Evolutionary conservation across 2,113 vertebrate genomes (phyloP), one percentile per base, ranked within the genome.

Genomic region (Sceloporus tristichus): DNA sequence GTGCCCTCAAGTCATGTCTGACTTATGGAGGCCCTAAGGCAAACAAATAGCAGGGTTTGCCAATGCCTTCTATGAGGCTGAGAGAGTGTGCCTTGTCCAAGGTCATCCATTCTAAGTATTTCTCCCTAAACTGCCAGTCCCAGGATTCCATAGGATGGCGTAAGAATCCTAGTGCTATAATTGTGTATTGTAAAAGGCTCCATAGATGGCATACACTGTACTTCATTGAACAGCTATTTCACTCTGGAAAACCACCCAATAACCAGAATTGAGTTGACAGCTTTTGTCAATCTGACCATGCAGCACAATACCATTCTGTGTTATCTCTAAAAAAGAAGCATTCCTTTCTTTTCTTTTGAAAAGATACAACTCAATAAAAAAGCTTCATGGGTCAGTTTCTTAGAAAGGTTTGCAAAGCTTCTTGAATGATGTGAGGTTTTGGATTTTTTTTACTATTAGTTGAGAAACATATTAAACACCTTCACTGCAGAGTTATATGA

Each of bases 401-500:
- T 84, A 23, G 13, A 87, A 62, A 85, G 66, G n/a, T 40, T 89
- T 70, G 71, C 53, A 66, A 89, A 27, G 42, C 76, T 91, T 87
- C 82, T 91, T 86, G 34, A 88, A 91, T 42, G 38, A 3, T 75
- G 91, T 90, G 77, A 6, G 6, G 42, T 48, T 48, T 48, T 48
- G 3, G 42, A 6, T 48, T 48, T 78, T 56, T 13, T 81, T 75
- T 81, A 73, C 56, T 54, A 87, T 78, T 65, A 78, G 48, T 56
- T 5, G 1, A 89, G 19, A 91, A 21, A 23, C 9, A 29, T 11
- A 89, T 73, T 90, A 89, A 85, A 25, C 48, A 87, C 4, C 34
- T 80, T 83, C 90, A 84, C 90, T 89, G 77, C 29, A 74, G 23
- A 79, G 77, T 29, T 77, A 40, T 82, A 78, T 85, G 77, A 94